phyloP scores from a whole-genome alignment of 2,797 vertebrate genomes.

The Masticophis lateralis region DNA sequence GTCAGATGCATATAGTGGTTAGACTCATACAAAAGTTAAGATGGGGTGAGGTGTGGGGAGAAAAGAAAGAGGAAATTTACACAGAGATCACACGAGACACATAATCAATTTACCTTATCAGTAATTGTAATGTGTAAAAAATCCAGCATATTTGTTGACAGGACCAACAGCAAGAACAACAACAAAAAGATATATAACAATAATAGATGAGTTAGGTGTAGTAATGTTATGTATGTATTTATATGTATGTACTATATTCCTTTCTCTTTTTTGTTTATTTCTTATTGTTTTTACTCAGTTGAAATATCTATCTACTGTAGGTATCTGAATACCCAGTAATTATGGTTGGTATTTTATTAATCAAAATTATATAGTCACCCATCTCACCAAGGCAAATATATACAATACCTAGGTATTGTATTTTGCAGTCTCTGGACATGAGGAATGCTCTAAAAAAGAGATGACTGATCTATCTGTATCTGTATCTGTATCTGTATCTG shows the following conservation, averaged over 20 bases:
- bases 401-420: too few relatives aligned
- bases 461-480: neutral
- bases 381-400: too few relatives aligned
- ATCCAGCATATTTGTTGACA: neutral
- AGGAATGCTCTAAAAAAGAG: neutral
- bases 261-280: neutral
- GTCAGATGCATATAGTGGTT: neutral
- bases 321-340: too few relatives aligned
- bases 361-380: too few relatives aligned
- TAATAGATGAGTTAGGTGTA: neutral
- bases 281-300: neutral
- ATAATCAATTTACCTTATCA: neutral
- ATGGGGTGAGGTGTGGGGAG: neutral
- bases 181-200: neutral
- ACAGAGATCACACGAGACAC: neutral
- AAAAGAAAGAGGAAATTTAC: neutral
- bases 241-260: too few relatives aligned
- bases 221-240: too few relatives aligned
- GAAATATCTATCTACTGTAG: too few relatives aligned
- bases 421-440: neutral
- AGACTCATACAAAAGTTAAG: neutral
- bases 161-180: neutral
- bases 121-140: neutral
- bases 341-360: too few relatives aligned
- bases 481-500: too few relatives aligned